Evolutionary conservation across 1,140 invertebrate genomes (phyloP).

Genomic region (Euwallacea fornicatus): DNA sequence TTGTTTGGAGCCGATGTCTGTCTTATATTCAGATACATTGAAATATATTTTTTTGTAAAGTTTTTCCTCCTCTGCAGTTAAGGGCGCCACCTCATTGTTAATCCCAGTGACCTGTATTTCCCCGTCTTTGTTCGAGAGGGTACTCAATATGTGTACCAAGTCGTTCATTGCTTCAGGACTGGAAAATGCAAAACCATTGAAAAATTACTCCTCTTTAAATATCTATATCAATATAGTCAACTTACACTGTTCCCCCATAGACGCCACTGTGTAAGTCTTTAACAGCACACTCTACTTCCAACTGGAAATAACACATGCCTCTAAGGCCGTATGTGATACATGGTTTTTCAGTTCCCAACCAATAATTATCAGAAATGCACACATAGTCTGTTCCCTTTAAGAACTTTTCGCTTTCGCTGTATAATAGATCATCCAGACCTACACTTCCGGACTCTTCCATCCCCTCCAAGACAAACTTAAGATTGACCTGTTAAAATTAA

Average conservation of each 20-base stretch:
- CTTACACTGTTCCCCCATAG: slow-evolving; percentile 87
- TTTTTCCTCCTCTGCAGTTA: slow-evolving; percentile 74
- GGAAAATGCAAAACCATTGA: neutral
- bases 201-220: neutral
- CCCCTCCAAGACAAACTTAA: slow-evolving; percentile 97
- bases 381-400: slow-evolving; percentile 88
- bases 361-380: slow-evolving; percentile 99
- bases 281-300: slow-evolving; percentile 85
- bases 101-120: slow-evolving; percentile 81
- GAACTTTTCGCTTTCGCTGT: slow-evolving; percentile 75
- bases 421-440: slow-evolving; percentile 87
- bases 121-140: slow-evolving; percentile 81
- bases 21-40: slow-evolving; percentile 76
- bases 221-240: neutral
- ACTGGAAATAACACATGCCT: slow-evolving; percentile 91
- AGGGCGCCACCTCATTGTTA: slow-evolving; percentile 73
- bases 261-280: slow-evolving; percentile 96
- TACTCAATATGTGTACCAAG: slow-evolving; percentile 80
- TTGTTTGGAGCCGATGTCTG: slow-evolving; percentile 70
- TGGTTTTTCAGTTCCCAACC: slow-evolving; percentile 94
- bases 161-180: slow-evolving; percentile 86
- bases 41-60: slow-evolving; percentile 90
- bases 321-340: slow-evolving; percentile 96
- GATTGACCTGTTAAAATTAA: slow-evolving; percentile 65
- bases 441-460: slow-evolving; percentile 98